phyloP scores from a whole-genome alignment of 1,140 invertebrate genomes.

The Trissolcus basalis region DNA sequence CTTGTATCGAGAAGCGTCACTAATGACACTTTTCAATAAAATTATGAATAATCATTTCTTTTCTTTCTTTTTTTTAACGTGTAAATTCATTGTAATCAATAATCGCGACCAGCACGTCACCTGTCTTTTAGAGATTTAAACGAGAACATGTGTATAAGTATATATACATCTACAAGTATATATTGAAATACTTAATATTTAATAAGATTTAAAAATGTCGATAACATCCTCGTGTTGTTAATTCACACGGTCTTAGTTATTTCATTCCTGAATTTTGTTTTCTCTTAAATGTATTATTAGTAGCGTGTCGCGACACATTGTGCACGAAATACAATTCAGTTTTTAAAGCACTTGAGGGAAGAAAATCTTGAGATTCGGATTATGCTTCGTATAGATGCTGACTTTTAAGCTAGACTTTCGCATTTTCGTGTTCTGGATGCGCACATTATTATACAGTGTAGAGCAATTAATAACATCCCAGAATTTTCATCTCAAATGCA shows the following conservation, averaged over 20 bases:
- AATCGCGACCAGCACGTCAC: constrained; percentile 50
- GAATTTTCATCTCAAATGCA: not conserved
- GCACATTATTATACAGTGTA: constrained; percentile 18
- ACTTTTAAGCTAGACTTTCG: constrained; percentile 44
- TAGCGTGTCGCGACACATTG: constrained; percentile 32
- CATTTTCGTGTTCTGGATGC: constrained; percentile 12
- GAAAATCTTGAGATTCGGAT: constrained; percentile 67
- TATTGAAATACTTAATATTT: constrained; percentile 31
- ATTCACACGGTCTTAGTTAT: constrained; percentile 1
- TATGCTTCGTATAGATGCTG: constrained; percentile 56
- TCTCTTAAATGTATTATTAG: constrained; percentile 19
- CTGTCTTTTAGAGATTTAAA: constrained; percentile 37
- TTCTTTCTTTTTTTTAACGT: no score
- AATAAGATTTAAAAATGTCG: constrained; percentile 48
- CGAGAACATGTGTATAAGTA: constrained; percentile 46
- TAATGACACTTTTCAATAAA: constrained; percentile 4
- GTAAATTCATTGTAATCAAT: constrained; percentile 19
- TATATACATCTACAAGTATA: constrained; percentile 47
- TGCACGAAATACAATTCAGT: constrained; percentile 67
- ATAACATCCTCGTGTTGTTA: constrained; percentile 7
- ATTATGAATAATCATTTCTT: no score
- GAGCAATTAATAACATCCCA: constrained; percentile 2
- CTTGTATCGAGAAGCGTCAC: no score
- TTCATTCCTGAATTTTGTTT: constrained; percentile 1
- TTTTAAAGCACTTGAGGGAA: constrained; percentile 74